phyloP scores from a whole-genome alignment of 1,140 invertebrate genomes.

The Plectus sambesii region DNA sequence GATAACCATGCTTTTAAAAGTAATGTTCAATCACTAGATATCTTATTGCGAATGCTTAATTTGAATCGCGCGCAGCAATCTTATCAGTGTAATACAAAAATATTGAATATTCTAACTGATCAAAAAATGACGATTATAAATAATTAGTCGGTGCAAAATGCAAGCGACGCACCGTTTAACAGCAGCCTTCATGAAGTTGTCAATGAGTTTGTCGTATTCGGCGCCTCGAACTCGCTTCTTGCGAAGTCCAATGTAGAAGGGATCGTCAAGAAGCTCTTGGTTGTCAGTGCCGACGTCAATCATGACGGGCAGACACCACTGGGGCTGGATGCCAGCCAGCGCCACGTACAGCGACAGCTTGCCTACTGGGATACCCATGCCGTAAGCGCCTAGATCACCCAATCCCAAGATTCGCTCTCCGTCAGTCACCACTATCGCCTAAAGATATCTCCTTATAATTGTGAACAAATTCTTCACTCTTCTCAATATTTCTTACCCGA shows the following conservation, averaged over 20 bases:
- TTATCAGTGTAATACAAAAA: no score
- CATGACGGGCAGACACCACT: slow-evolving; percentile 77
- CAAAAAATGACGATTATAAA: background rate
- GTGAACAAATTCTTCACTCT: slow-evolving; percentile 10
- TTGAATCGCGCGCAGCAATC: no score
- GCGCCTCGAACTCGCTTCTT: slow-evolving; percentile 71
- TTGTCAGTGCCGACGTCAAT: slow-evolving; percentile 87
- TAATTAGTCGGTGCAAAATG: no score
- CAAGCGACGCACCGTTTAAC: slow-evolving; percentile 58
- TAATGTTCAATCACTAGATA: no score
- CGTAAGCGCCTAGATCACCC: slow-evolving; percentile 82
- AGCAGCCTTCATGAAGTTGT: slow-evolving; percentile 94
- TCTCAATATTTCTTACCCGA: slow-evolving; percentile 42
- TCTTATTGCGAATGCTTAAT: no score
- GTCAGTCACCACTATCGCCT: slow-evolving; percentile 86
- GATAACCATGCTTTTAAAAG: no score
- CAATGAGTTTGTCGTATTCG: slow-evolving; percentile 84
- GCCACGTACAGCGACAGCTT: slow-evolving; percentile 85
- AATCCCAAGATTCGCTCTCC: slow-evolving; percentile 84
- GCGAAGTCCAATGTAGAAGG: slow-evolving; percentile 81
- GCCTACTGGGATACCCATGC: slow-evolving; percentile 89
- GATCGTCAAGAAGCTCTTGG: slow-evolving; percentile 75
- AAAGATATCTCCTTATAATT: slow-evolving; percentile 26
- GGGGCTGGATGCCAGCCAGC: slow-evolving; percentile 78
- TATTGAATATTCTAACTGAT: no score